Percentiles rank a stretch among this genome's conserved stretches.
Conservation (phyloP, 2,888 invertebrate species). For the Agonopterix subpropinquella region DNA sequence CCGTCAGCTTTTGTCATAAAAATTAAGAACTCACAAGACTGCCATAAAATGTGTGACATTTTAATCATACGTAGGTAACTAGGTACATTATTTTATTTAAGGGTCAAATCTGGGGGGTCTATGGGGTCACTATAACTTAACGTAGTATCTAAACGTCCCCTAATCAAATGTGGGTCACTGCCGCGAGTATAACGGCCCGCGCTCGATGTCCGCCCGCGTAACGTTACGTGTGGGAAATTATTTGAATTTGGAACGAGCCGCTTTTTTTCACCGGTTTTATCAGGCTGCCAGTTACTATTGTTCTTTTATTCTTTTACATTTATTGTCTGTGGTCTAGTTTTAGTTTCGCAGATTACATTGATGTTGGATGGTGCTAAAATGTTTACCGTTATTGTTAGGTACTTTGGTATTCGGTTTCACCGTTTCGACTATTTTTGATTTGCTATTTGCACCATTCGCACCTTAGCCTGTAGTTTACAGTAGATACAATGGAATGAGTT, state of each 20-base stretch:
- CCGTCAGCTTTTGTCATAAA: no score
- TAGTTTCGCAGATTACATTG: constrained; percentile 44
- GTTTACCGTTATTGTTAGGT: constrained; percentile 19
- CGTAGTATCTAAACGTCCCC: background rate
- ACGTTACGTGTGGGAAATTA: constrained; percentile 76
- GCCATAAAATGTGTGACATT: no score
- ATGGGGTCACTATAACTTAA: no score
- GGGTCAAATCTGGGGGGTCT: no score
- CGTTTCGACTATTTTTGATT: no score
- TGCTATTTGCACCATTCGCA: no score
- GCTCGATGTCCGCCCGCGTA: constrained; percentile 72
- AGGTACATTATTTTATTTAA: no score
- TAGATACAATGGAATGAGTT: no score
- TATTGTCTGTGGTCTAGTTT: constrained; percentile 52
- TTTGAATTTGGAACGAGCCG: constrained; percentile 69
- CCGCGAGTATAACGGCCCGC: constrained; percentile 70
- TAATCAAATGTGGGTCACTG: constrained; percentile 63
- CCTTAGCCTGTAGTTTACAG: no score
- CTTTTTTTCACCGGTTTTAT: constrained; percentile 59
- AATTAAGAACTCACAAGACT: no score
- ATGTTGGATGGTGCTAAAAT: constrained; percentile 18
- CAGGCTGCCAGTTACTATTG: constrained; percentile 51
- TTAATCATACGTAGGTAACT: no score
- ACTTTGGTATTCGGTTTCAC: no score
- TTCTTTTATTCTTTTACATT: constrained; percentile 41